Base-by-base conservation (phyloP, 1,140 invertebrate genomes). In the Drosophila willistoni region DNA sequence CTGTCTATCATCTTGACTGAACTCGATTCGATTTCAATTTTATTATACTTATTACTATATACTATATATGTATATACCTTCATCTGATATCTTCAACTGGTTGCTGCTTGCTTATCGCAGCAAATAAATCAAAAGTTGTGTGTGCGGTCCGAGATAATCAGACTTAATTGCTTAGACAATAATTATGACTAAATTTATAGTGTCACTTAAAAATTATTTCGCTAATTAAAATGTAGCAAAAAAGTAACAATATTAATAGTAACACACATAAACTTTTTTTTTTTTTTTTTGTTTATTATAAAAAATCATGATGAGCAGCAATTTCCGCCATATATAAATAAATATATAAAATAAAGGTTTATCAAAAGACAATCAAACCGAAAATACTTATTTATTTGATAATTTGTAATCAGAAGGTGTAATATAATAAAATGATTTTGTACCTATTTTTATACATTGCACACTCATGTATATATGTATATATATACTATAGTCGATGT, bases 141-240 rank as follows among this genome's bases (percentile, higher is more conserved):
- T 73, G 68, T 73, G 68, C 55, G 65, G 42, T 14, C 33, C 14
- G 29, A 86, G 83, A 86, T 86, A 79, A 86, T 86, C 79, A 79
- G 44, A 87, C 74, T 83, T 86, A 86, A 86, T 86, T 86, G 83
- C 69, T 87, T 47, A 79, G 84, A 87, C 83, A 87, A 86, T 86
- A 86, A 86, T 86, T 87, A 86, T 86, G 83, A 83, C 83, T 80
- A 86, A 89, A 87, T 86, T 87, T 86, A 86, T 86, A 87, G 64
- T 87, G 81, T 87, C 83, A 86, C 83, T 86, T 86, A 63, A 87
- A 60, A 86, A 86, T 87, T 89, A 87, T 86, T 86, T 86, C 79
- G 79, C 76, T 86, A 86, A 86, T 86, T 86, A 87, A 86, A 86
- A 87, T 86, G 83, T 86, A 71, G 79, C 83, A 36, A 85, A 39